Conservation (phyloP, 2,113 vertebrate species). For the Anser brachyrhynchus region DNA sequence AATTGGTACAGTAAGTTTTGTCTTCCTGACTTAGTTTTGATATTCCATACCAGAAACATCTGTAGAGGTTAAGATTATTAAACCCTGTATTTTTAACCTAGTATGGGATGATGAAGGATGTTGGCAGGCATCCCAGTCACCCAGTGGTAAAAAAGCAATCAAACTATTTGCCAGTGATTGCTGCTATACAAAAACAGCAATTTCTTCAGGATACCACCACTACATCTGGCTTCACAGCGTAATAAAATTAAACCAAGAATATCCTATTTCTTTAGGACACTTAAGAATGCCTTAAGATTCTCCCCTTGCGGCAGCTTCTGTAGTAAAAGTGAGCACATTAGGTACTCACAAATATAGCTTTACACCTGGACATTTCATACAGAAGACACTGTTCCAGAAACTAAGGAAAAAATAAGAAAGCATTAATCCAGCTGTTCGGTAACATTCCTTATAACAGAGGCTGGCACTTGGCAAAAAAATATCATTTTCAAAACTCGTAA, state of each 20-base stretch:
- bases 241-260: conserved; percentile 10
- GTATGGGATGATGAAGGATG: neutral
- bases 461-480: neutral
- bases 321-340: conserved; percentile 8
- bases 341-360: conserved; percentile 41
- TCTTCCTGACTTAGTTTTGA: neutral
- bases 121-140: neutral
- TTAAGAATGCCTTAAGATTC: conserved; percentile 32
- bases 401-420: neutral
- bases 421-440: neutral
- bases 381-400: conserved; percentile 35
- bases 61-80: neutral
- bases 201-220: neutral
- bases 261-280: conserved; percentile 37
- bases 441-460: neutral
- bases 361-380: conserved; percentile 28
- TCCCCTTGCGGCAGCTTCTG: conserved; percentile 33
- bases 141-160: neutral
- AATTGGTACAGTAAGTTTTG: neutral
- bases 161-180: neutral
- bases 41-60: neutral
- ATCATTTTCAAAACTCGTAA: neutral
- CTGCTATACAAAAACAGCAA: neutral
- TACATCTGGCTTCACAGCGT: neutral
- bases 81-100: neutral